A percentile compares a stretch with the other conserved stretches of the same genome.
Evolutionary conservation across 1,140 invertebrate genomes (phyloP).

Genomic region (Zaprionus inermis): DNA sequence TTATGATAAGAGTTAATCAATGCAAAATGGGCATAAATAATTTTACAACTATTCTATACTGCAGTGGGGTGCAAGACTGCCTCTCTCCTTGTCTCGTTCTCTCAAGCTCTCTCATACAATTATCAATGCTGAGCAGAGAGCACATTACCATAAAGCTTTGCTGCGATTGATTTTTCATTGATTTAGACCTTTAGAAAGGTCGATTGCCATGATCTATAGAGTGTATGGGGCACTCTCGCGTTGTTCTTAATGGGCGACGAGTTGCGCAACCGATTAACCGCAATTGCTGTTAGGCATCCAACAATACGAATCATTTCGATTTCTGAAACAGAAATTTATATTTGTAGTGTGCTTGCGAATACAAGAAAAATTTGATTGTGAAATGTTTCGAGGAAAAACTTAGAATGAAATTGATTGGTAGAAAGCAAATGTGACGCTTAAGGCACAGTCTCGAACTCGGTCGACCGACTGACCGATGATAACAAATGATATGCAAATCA

Average conservation of each 20-base stretch:
- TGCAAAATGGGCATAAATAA: conserved; percentile 18
- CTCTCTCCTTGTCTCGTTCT: too few relatives aligned
- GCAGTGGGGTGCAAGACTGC: too few relatives aligned
- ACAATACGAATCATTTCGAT: conserved; percentile 12
- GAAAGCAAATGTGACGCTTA: conserved; percentile 3
- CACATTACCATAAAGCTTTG: background rate
- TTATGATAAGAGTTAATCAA: conserved; percentile 1
- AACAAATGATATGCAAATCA: conserved; percentile 40
- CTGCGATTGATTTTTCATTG: background rate
- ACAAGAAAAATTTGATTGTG: conserved; percentile 8
- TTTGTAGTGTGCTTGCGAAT: conserved; percentile 9
- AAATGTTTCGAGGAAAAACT: background rate
- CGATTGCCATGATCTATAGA: background rate
- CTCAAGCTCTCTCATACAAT: too few relatives aligned
- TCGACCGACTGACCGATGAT: background rate
- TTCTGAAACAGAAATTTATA: background rate
- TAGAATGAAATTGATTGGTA: background rate
- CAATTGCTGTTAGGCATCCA: conserved; percentile 6
- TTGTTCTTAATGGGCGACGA: background rate
- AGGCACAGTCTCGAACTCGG: background rate
- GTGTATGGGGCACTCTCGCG: background rate
- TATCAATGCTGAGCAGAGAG: too few relatives aligned
- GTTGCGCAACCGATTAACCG: conserved; percentile 18
- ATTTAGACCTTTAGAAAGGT: background rate
- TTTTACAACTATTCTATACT: too few relatives aligned